phyloP scores from a whole-genome alignment of 2,888 invertebrate species.

The Coelopa pilipes region DNA sequence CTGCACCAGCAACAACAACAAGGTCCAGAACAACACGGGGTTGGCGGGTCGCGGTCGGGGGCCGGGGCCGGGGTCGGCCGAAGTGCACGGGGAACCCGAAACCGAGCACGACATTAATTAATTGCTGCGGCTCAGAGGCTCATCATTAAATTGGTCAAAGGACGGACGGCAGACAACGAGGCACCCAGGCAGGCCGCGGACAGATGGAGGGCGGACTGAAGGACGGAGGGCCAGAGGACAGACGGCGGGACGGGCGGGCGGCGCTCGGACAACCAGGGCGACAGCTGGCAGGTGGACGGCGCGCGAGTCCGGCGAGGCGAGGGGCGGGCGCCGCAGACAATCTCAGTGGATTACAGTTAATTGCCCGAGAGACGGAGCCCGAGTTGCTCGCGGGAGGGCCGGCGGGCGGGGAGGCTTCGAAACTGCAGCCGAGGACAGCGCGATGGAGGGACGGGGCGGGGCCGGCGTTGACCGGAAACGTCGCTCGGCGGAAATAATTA shows the following conservation, averaged over 20 bases:
- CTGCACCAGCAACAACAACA: background rate
- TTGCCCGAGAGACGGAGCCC: slow-evolving; percentile 6
- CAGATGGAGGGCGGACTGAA: too few relatives aligned
- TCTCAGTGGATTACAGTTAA: slow-evolving; percentile 27
- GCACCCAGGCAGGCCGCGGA: background rate
- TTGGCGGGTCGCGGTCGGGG: too few relatives aligned
- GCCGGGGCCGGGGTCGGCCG: background rate
- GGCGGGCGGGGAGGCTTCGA: too few relatives aligned
- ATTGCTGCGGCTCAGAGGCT: slow-evolving; percentile 35
- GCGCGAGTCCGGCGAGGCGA: background rate
- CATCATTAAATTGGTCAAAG: slow-evolving; percentile 32
- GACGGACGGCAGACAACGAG: background rate
- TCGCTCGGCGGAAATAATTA: slow-evolving; percentile 6
- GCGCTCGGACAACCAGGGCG: too few relatives aligned
- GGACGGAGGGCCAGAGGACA: too few relatives aligned
- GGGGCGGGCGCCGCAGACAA: background rate
- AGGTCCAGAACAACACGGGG: too few relatives aligned
- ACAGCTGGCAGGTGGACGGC: background rate
- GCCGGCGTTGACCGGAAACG: background rate
- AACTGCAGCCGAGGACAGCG: too few relatives aligned
- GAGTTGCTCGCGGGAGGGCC: background rate
- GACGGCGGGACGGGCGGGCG: too few relatives aligned
- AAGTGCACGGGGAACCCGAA: slow-evolving; percentile 12
- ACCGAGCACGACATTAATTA: slow-evolving; percentile 27
- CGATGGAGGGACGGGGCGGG: too few relatives aligned